Conservation (phyloP, 2,888 invertebrate species). For the Leptinotarsa rubiginosa region DNA sequence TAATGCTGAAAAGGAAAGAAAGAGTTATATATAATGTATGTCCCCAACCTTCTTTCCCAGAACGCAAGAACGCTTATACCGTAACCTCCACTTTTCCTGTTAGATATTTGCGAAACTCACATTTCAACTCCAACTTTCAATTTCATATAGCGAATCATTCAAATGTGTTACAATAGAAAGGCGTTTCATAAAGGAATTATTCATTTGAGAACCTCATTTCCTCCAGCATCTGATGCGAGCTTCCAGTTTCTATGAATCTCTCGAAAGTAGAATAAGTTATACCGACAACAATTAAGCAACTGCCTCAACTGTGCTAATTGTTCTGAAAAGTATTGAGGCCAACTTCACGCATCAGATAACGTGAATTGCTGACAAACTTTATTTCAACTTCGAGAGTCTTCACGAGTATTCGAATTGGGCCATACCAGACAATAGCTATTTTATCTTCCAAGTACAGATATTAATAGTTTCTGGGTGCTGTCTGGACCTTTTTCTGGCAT, state of each 20-base stretch:
- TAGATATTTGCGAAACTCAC: background rate
- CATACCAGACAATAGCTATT: conserved; percentile 1
- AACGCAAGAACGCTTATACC: too few species aligned
- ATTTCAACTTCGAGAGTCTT: conserved; percentile 11
- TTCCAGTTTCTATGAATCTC: background rate
- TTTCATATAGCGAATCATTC: background rate
- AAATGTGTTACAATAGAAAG: background rate
- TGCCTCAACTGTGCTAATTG: conserved; percentile 8
- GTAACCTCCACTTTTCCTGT: too few species aligned
- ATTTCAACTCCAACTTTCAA: conserved; percentile 3
- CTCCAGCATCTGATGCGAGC: background rate
- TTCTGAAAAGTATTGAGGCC: conserved; percentile 13
- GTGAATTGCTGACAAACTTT: conserved; percentile 13
- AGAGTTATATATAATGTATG: too few species aligned
- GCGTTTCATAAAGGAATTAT: conserved; percentile 8
- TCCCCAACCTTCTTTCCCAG: too few species aligned
- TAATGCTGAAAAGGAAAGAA: too few species aligned
- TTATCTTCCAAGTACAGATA: background rate
- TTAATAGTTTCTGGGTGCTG: conserved; percentile 1
- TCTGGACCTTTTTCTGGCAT: conserved; percentile 10
- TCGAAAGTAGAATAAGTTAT: background rate
- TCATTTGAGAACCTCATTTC: conserved; percentile 9
- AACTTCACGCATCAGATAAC: conserved; percentile 19
- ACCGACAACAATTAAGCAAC: conserved; percentile 4
- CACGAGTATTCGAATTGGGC: background rate